Evolutionary conservation across 1,140 invertebrate species (phyloP), one percentile per base, ranked within the genome.

Genomic region (Scaptomyza graminum): DNA sequence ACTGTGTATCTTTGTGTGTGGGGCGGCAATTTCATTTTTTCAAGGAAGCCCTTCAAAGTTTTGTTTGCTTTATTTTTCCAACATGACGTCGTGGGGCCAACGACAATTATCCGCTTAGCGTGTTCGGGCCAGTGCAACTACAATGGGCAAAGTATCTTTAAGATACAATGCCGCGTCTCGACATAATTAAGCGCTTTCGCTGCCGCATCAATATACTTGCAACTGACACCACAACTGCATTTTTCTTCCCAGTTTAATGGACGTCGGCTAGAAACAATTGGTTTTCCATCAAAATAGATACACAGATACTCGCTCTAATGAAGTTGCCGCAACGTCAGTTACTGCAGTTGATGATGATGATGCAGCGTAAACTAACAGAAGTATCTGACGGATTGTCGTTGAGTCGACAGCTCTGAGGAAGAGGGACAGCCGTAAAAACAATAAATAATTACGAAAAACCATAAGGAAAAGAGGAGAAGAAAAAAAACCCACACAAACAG

Each of bases 31-130:
- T 71, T 66, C 28, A 37, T 47, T 74, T 74, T 80, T 77, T 87
- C 74, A 63, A 76, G 79, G 83, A 88, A 88, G 64, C 83, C 83
- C 83, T 88, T 89, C 83, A 88, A 88, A 79, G 79, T 69, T 89
- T 78, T 88, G 87, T 83, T 88, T 88, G 84, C 83, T 79, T 79
- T 74, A 88, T 88, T 88, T 34, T 87, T 76, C 52, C 60, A 28
- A 43, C 70, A 65, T 68, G 56, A 50, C 62, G 54, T 44, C 50
- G 31, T 34, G 31, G 47, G 57, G 63, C 52, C 68, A 67, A 57
- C 78, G 57, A 79, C 83, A 88, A 88, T 88, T 76, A 88, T 88
- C 83, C 83, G 83, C 84, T 88, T 88, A 87, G 71, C 66, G 82
- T 79, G 75, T 73, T 64, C 84, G 76, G 83, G 83, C 63, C 78